Conservation (phyloP, 2,888 invertebrate genomes). For the Cremastobaeus sp. region DNA sequence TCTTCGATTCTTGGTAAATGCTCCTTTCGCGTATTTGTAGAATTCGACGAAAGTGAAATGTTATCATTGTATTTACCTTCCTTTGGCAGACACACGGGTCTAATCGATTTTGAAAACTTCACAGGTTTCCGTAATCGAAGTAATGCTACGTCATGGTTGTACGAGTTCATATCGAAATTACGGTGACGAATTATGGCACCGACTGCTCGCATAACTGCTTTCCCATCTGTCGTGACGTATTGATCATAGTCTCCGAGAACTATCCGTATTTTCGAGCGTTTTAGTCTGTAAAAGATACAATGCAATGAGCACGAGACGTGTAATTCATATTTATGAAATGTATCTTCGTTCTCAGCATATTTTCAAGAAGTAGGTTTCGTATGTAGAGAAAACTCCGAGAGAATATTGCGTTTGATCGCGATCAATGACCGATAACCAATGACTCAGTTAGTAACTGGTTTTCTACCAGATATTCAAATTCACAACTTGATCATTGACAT, state of each 20-base stretch:
- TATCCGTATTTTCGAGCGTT: conserved; percentile 88
- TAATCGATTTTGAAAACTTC: conserved; percentile 85
- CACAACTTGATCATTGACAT: conserved; percentile 26
- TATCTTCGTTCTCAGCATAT: conserved; percentile 9
- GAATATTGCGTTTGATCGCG: conserved; percentile 21
- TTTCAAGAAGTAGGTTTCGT: conserved; percentile 24
- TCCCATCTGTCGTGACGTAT: conserved; percentile 86
- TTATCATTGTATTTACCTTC: conserved; percentile 61
- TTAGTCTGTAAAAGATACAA: conserved; percentile 80
- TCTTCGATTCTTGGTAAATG: no score
- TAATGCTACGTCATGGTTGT: conserved; percentile 91
- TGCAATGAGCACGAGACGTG: neutral
- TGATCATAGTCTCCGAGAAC: conserved; percentile 92
- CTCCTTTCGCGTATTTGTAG: no score
- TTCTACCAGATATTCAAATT: conserved; percentile 31
- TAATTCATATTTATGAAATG: conserved; percentile 8
- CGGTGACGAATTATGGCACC: conserved; percentile 88
- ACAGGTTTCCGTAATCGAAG: conserved; percentile 88
- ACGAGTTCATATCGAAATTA: conserved; percentile 90
- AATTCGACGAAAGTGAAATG: conserved; percentile 8
- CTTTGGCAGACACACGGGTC: conserved; percentile 87
- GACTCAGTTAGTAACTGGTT: conserved; percentile 53
- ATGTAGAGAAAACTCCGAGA: conserved; percentile 6
- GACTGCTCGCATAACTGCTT: conserved; percentile 90
- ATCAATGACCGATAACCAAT: conserved; percentile 54